Conservation (phyloP, 2,888 invertebrate genomes). For the Protula sp. region DNA sequence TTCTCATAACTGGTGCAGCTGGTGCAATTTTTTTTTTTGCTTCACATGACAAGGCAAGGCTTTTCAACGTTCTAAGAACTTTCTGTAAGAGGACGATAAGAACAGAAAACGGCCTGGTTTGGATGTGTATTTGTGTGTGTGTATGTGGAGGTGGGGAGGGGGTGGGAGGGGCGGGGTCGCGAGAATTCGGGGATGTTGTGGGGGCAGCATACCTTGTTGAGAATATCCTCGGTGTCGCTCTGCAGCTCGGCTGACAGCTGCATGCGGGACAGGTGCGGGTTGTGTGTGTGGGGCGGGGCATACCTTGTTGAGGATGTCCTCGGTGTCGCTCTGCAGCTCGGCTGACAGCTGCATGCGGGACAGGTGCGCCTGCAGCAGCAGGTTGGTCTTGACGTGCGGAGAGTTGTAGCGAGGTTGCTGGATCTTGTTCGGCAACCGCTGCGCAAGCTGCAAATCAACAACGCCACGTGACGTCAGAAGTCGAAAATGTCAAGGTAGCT, state of each 20-base stretch:
- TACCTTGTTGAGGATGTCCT: slow-evolving; percentile 71
- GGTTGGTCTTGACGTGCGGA: slow-evolving; percentile 91
- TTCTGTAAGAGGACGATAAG: too few species aligned
- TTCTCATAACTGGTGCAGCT: too few species aligned
- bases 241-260: slow-evolving; percentile 94
- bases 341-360: slow-evolving; percentile 90
- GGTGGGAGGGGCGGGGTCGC: too few species aligned
- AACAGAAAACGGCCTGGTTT: too few species aligned
- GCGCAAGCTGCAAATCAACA: slow-evolving; percentile 52
- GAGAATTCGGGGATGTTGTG: too few species aligned
- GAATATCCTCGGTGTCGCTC: slow-evolving; percentile 86
- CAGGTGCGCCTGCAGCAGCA: slow-evolving; percentile 91
- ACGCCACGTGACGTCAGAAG: too few species aligned
- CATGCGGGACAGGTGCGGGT: slow-evolving; percentile 88
- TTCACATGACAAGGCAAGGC: too few species aligned
- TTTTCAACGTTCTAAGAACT: too few species aligned
- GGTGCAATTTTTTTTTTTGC: too few species aligned
- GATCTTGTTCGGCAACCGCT: slow-evolving; percentile 64
- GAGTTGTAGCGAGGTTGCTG: slow-evolving; percentile 77
- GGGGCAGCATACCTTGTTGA: slow-evolving; percentile 67
- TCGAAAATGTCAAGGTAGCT: background rate
- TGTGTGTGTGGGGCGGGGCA: too few species aligned
- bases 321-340: slow-evolving; percentile 93
- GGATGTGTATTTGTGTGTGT: too few species aligned
- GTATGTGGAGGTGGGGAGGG: too few species aligned